Conservation (phyloP, 2,888 invertebrate genomes). For the Heteromurus nitidus region DNA sequence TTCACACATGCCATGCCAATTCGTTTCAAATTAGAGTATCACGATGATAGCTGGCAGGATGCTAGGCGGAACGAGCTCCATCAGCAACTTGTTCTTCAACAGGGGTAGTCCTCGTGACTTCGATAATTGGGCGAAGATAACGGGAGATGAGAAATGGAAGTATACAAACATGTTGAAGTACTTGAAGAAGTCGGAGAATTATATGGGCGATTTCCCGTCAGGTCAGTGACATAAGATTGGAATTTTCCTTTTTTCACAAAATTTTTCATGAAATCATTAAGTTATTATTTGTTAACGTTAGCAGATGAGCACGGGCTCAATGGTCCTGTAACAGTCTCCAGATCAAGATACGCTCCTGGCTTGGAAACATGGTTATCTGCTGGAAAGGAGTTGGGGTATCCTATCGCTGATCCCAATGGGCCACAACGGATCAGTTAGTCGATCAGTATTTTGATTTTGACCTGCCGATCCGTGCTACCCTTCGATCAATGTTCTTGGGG, state of each 20-base stretch:
- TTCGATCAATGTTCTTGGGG: too few species aligned
- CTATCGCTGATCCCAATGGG: slow-evolving; percentile 56
- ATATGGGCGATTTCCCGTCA: slow-evolving; percentile 39
- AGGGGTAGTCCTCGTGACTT: slow-evolving; percentile 40
- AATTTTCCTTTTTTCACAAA: background rate
- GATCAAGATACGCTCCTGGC: slow-evolving; percentile 25
- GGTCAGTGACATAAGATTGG: background rate
- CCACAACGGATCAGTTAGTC: slow-evolving; percentile 39
- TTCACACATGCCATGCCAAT: too few species aligned
- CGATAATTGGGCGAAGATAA: slow-evolving; percentile 37
- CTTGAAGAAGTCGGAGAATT: slow-evolving; percentile 44
- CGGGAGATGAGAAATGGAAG: slow-evolving; percentile 21
- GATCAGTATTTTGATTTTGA: slow-evolving; percentile 29
- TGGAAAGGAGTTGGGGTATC: slow-evolving; percentile 53
- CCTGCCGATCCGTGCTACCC: too few species aligned
- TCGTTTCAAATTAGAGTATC: too few species aligned
- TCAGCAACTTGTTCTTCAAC: slow-evolving; percentile 45
- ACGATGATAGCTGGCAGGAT: slow-evolving; percentile 34
- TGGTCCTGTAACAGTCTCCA: slow-evolving; percentile 15
- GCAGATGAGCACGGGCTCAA: slow-evolving; percentile 2
- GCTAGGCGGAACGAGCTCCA: slow-evolving; percentile 39
- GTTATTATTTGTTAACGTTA: background rate
- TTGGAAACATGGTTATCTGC: slow-evolving; percentile 31
- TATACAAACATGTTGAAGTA: slow-evolving; percentile 42
- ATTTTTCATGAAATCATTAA: background rate